These are phyloP conservation scores for Machimus rusticus DNA, from an alignment of 2,888 invertebrate species.

Conservation along the genomic window DNA sequence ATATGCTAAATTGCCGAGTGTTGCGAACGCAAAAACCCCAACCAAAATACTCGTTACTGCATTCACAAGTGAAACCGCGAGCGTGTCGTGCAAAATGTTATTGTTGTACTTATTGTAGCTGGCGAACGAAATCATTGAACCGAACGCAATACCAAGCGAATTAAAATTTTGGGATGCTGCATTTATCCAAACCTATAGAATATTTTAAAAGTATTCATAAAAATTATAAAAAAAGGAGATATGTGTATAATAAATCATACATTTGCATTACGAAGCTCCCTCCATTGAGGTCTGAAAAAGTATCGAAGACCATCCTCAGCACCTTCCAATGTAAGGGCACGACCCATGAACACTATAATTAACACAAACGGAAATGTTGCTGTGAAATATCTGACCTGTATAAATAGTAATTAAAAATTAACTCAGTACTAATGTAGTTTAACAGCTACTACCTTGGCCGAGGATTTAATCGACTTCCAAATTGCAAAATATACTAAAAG, in stretches of 20 bases:
- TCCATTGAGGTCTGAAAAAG: slow-evolving; percentile 89
- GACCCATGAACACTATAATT: slow-evolving; percentile 83
- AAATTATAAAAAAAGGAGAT: not conserved
- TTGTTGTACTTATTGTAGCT: slow-evolving; percentile 94
- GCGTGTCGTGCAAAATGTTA: slow-evolving; percentile 85
- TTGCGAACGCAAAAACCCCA: slow-evolving; percentile 92
- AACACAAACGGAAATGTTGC: slow-evolving; percentile 91
- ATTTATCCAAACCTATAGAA: slow-evolving; percentile 83
- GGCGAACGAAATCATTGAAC: slow-evolving; percentile 86
- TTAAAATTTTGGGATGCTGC: slow-evolving; percentile 92
- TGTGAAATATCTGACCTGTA: slow-evolving; percentile 85
- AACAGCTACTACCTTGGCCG: slow-evolving; percentile 70
- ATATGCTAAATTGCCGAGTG: slow-evolving; percentile 88
- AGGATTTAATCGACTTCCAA: slow-evolving; percentile 96
- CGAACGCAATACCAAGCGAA: slow-evolving; percentile 92
- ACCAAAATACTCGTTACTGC: slow-evolving; percentile 87
- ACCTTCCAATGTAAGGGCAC: slow-evolving; percentile 90
- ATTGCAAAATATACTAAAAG: slow-evolving; percentile 93
- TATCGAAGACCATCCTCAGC: slow-evolving; percentile 84
- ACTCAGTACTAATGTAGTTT: not conserved
- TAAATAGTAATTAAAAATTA: slow-evolving; percentile 47
- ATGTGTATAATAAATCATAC: slow-evolving; percentile 59
- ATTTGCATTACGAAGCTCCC: slow-evolving; percentile 80
- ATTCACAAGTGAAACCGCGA: slow-evolving; percentile 85
- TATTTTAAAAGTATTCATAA: not conserved